phyloP scores from a whole-genome alignment of 2,888 invertebrate genomes.

The Geotrupes spiniger region DNA sequence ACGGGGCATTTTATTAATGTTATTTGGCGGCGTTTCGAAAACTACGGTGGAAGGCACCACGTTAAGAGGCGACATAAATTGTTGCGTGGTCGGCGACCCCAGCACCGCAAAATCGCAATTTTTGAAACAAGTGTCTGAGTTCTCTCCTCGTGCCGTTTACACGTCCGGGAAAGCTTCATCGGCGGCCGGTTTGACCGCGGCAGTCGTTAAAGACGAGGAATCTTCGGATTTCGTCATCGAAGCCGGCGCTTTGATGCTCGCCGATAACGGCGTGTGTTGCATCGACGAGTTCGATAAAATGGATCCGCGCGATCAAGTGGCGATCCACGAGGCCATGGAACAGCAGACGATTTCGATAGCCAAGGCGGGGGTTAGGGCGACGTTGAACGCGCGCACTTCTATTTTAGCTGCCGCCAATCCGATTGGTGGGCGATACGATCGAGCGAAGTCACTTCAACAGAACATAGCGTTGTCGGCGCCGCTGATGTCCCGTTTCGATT shows the following conservation, averaged over 20 bases:
- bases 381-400: slow-evolving; percentile 94
- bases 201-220: slow-evolving; percentile 97
- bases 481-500: slow-evolving; percentile 98
- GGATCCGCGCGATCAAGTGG: slow-evolving; percentile 96
- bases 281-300: slow-evolving; percentile 99
- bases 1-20: slow-evolving; percentile 81
- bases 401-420: slow-evolving; percentile 99
- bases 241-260: slow-evolving; percentile 97
- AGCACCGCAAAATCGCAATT: slow-evolving; percentile 98
- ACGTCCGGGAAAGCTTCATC: slow-evolving; percentile 98
- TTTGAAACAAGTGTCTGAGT: slow-evolving; percentile 89
- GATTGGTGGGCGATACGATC: slow-evolving; percentile 94
- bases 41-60: slow-evolving; percentile 87
- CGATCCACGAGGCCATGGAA: slow-evolving; percentile 99
- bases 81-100: slow-evolving; percentile 98
- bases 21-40: slow-evolving; percentile 97
- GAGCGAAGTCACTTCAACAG: slow-evolving; percentile 89
- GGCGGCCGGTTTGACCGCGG: slow-evolving; percentile 97
- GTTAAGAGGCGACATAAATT: slow-evolving; percentile 93
- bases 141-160: slow-evolving; percentile 94
- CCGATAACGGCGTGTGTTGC: slow-evolving; percentile 97
- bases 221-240: slow-evolving; percentile 98
- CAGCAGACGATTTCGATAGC: slow-evolving; percentile 99
- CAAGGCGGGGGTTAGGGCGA: slow-evolving; percentile 96
- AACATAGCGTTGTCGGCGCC: slow-evolving; percentile 93